A percentile compares a stretch with the other conserved stretches of the same genome.
These are phyloP conservation scores for Drosophila neocordata DNA, from an alignment of 1,140 invertebrate species.

Conservation along the genomic window DNA sequence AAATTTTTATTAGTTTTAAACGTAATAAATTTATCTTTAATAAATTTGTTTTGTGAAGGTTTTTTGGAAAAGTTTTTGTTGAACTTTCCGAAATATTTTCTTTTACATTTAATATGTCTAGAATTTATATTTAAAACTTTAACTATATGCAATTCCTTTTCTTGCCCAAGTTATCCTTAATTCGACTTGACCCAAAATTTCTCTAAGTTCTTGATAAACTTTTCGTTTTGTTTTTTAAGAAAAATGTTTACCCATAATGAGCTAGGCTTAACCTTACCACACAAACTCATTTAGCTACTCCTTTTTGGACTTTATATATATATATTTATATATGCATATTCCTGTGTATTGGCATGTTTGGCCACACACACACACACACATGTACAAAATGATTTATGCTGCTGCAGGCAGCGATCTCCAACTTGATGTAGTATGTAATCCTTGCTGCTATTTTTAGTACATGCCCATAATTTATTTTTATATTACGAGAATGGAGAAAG, in stretches of 20 bases:
- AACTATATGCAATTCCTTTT: too few relatives aligned
- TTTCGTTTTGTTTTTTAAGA: not conserved
- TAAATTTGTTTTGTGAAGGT: too few relatives aligned
- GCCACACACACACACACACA: slow-evolving; percentile 58
- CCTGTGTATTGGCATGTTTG: slow-evolving; percentile 65
- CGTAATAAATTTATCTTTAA: too few relatives aligned
- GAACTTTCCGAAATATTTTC: too few relatives aligned
- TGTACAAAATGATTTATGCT: slow-evolving; percentile 78
- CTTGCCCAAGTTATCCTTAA: not conserved
- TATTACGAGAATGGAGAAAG: slow-evolving; percentile 15
- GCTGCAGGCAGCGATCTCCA: slow-evolving; percentile 22
- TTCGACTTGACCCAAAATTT: not conserved
- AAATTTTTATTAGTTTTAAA: too few relatives aligned
- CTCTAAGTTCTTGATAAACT: not conserved
- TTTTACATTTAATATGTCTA: too few relatives aligned
- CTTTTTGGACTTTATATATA: too few relatives aligned
- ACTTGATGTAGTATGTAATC: slow-evolving; percentile 28
- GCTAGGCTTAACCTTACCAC: slow-evolving; percentile 33
- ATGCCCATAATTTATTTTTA: slow-evolving; percentile 59
- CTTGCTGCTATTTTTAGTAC: slow-evolving; percentile 50
- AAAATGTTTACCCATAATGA: not conserved
- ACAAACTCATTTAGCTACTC: slow-evolving; percentile 15
- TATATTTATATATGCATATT: slow-evolving; percentile 4
- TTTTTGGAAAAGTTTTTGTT: too few relatives aligned
- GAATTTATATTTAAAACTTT: too few relatives aligned